Conservation (phyloP, 2,113 vertebrate genomes). For the Holacanthus passer region DNA sequence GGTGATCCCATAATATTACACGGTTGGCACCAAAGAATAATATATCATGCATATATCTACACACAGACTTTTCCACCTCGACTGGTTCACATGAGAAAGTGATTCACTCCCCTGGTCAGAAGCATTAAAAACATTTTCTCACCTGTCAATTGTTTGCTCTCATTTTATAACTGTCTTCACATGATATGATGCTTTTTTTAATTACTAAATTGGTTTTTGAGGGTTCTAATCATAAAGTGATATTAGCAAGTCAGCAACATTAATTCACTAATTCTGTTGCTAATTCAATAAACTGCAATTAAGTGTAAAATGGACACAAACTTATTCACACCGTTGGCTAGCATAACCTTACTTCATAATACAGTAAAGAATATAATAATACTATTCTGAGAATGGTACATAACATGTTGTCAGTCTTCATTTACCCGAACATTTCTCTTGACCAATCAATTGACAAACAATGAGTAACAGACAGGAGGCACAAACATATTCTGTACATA, state of each 20-base stretch:
- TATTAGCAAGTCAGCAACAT: conserved; percentile 6
- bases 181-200: background rate
- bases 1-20: conserved; percentile 53
- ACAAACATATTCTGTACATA: conserved; percentile 43
- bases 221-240: conserved; percentile 17
- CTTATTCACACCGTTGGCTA: conserved; percentile 28
- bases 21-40: conserved; percentile 44
- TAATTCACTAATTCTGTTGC: conserved; percentile 15
- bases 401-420: conserved; percentile 61
- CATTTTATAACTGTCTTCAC: background rate
- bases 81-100: conserved; percentile 15
- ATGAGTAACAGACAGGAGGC: conserved; percentile 48
- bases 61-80: conserved; percentile 25
- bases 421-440: conserved; percentile 61
- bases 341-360: conserved; percentile 55
- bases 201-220: conserved; percentile 13
- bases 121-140: conserved; percentile 30
- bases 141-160: conserved; percentile 6
- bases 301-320: conserved; percentile 44
- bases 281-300: conserved; percentile 25
- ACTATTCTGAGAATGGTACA: conserved; percentile 86
- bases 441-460: conserved; percentile 87
- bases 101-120: background rate
- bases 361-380: conserved; percentile 56
- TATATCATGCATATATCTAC: conserved; percentile 47